These are phyloP conservation scores for Pangasianodon gigas DNA, from an alignment of 2,113 vertebrate genomes.

Conservation along the genomic window DNA sequence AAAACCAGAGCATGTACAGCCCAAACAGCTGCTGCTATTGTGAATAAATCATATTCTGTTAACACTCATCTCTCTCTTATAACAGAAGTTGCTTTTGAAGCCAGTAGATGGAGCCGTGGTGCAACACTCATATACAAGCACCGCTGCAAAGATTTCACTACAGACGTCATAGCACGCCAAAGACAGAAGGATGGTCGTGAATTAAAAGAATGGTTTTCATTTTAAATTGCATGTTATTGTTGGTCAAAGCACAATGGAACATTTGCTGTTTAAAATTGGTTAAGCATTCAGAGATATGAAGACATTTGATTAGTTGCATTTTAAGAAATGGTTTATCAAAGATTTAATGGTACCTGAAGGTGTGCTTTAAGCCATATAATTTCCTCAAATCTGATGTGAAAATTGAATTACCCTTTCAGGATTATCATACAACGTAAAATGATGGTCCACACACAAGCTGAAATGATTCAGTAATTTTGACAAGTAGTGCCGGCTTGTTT, in stretches of 20 bases:
- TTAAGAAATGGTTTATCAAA: neutral
- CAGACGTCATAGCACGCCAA: neutral
- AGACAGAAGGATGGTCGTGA: neutral
- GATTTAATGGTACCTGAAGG: neutral
- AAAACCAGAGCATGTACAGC: neutral
- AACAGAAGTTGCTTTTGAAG: slow-evolving; percentile 1
- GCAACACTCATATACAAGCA: slow-evolving; percentile 15
- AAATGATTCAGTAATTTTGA: neutral
- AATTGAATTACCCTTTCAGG: neutral
- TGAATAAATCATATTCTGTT: slow-evolving; percentile 18
- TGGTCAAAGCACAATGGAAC: neutral
- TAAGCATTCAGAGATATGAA: neutral
- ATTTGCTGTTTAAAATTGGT: neutral
- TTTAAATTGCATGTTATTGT: neutral
- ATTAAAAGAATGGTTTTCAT: neutral
- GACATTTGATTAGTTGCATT: neutral
- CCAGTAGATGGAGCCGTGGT: slow-evolving; percentile 51
- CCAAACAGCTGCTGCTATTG: slow-evolving; percentile 11
- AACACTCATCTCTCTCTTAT: neutral
- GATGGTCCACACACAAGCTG: neutral
- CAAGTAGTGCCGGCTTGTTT: neutral
- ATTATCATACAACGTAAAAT: neutral
- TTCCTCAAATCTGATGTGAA: neutral
- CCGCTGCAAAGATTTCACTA: neutral
- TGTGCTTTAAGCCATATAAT: neutral